phyloP scores from a whole-genome alignment of 2,888 invertebrate genomes.

The Exephanes ischioxanthus region DNA sequence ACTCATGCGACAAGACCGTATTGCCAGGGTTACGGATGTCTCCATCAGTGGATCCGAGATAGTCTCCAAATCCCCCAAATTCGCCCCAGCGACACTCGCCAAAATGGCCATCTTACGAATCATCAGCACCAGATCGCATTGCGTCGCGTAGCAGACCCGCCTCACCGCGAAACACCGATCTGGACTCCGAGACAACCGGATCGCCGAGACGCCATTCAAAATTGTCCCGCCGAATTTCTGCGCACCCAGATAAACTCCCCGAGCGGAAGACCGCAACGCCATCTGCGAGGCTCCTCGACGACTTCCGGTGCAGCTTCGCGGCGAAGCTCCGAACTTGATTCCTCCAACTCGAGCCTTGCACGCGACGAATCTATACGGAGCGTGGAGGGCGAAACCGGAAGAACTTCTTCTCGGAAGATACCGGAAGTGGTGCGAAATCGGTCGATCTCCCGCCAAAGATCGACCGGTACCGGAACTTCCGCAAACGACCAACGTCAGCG shows the following conservation, averaged over 20 bases:
- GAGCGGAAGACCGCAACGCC: not conserved
- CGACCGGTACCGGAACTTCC: not conserved
- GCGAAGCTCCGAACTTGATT: not conserved
- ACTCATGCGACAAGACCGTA: not conserved
- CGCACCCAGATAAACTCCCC: slow-evolving; percentile 19
- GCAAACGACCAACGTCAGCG: slow-evolving; percentile 12
- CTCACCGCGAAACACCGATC: not conserved
- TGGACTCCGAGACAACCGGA: not conserved
- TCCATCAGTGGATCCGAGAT: not conserved
- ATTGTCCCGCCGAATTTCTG: slow-evolving; percentile 71
- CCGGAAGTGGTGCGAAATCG: not conserved
- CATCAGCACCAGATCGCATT: not conserved
- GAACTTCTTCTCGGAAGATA: not conserved
- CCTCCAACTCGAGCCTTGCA: not conserved
- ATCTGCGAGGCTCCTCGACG: not conserved
- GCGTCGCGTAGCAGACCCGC: not conserved
- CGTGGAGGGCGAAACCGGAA: not conserved
- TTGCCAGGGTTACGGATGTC: not conserved
- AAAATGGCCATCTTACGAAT: not conserved
- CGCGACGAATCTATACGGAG: not conserved
- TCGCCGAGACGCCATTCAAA: slow-evolving; percentile 69
- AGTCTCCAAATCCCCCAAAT: not conserved
- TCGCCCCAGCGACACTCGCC: not conserved
- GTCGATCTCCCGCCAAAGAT: not conserved
- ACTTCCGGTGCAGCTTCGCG: not conserved